Evolutionary conservation across 2,888 invertebrate species (phyloP).

Genomic region (Plutella xylostella): DNA sequence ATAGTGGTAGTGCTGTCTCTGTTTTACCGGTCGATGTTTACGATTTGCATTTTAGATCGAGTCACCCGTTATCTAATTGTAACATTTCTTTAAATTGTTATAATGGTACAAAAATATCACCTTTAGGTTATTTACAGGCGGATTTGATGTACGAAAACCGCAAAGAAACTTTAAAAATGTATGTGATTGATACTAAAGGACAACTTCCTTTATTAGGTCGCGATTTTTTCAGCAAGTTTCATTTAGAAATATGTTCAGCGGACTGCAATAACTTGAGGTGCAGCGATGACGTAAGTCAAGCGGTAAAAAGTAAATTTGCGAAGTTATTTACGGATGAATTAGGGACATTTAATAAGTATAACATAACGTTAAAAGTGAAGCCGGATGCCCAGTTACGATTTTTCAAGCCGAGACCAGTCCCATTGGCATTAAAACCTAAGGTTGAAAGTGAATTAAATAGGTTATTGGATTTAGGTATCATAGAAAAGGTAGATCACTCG

Average conservation of each 20-base stretch:
- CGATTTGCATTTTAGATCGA: neutral
- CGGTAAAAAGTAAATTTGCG: neutral
- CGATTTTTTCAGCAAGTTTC: neutral
- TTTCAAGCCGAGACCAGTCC: neutral
- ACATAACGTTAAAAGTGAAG: neutral
- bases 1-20: too few species aligned
- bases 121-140: neutral
- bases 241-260: neutral
- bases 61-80: neutral
- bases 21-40: neutral
- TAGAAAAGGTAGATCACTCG: neutral
- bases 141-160: neutral
- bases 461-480: neutral
- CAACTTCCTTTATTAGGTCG: neutral
- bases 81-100: slow-evolving; percentile 1
- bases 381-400: neutral
- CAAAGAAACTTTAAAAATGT: neutral
- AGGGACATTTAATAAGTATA: too few species aligned
- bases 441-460: neutral
- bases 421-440: neutral
- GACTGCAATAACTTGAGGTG: neutral
- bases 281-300: neutral
- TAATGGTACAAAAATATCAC: neutral
- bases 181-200: neutral
- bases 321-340: neutral